Evolutionary conservation across 2,888 invertebrate genomes (phyloP), one percentile per base, ranked within the genome.

Genomic region (Galeopsomyia nigrocyanea): DNA sequence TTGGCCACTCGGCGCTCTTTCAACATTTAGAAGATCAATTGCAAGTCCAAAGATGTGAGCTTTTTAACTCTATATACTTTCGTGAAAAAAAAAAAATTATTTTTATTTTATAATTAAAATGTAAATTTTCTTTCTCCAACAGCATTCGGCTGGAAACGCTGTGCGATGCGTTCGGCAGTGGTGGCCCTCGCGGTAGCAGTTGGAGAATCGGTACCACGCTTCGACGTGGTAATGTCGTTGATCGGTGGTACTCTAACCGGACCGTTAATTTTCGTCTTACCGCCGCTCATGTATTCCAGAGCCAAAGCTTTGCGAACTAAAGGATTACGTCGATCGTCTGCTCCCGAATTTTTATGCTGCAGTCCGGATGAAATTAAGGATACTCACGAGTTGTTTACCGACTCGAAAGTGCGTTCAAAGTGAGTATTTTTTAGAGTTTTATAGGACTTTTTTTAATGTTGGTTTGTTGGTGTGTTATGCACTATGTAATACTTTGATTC

Each of bases 241-340:
- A 91, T 96, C 13, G 96, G 97, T 0, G 95, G 95, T 5, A 93
- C 94, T 0, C 88, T 96, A 5, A 93, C 93, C 0, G 94, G 95
- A 0, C 94, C 96, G 0, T 87, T 96, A 14, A 93, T 95, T 79
- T 96, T 96, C 78, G 90, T 97, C 73, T 90, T 95, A 72, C 96
- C 96, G 0, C 94, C 96, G 0, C 79, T 96, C 55, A 91, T 96
- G 81, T 96, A 95, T 84, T 87, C 92, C 0, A 92, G 91, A 82
- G 90, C 77, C 70, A 46, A 78, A 74, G 14, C 46, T 69, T 21
- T 72, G 74, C 19, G 70, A 63, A 26, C 3, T 13, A 56, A 17
- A 57, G 16, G 51, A 10, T 63, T 62, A 21, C 64, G 74, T 7
- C 76, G 72, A 3, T 19, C 73, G 0, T 62, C 77, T 2, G 76